Conservation (phyloP, 2,797 vertebrate genomes). For the Morelia viridis region DNA sequence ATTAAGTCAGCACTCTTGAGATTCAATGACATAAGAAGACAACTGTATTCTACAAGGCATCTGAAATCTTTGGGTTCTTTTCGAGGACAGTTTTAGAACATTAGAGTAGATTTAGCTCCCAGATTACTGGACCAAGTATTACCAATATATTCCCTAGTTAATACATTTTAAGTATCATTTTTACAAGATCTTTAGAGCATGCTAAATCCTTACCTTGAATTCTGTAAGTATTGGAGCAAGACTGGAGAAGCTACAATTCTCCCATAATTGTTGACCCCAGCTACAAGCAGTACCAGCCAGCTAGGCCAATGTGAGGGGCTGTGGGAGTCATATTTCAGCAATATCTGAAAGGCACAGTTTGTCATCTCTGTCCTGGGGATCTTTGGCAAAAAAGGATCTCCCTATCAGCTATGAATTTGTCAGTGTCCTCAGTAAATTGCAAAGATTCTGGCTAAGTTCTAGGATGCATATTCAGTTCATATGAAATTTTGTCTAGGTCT, state of each 20-base stretch:
- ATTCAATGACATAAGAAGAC: background rate
- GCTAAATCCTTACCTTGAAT: background rate
- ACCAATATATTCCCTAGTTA: background rate
- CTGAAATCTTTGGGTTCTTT: slow-evolving; percentile 1
- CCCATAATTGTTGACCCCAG: background rate
- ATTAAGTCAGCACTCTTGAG: background rate
- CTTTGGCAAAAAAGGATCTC: background rate
- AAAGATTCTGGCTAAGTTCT: background rate
- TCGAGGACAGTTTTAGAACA: background rate
- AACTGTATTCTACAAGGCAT: slow-evolving; percentile 9
- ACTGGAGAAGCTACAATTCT: background rate
- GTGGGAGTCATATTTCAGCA: background rate
- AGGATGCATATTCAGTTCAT: background rate
- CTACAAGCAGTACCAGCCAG: background rate
- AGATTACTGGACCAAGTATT: background rate
- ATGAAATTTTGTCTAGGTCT: background rate
- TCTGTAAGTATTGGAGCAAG: background rate
- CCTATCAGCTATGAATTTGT: background rate
- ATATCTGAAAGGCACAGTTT: background rate
- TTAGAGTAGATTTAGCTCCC: background rate
- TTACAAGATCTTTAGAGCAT: background rate
- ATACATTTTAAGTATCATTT: background rate
- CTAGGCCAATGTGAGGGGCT: no score
- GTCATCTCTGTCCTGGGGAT: background rate
- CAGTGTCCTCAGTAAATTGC: background rate